Conservation (phyloP, 2,797 vertebrate genomes). For the Cuniculus paca region DNA sequence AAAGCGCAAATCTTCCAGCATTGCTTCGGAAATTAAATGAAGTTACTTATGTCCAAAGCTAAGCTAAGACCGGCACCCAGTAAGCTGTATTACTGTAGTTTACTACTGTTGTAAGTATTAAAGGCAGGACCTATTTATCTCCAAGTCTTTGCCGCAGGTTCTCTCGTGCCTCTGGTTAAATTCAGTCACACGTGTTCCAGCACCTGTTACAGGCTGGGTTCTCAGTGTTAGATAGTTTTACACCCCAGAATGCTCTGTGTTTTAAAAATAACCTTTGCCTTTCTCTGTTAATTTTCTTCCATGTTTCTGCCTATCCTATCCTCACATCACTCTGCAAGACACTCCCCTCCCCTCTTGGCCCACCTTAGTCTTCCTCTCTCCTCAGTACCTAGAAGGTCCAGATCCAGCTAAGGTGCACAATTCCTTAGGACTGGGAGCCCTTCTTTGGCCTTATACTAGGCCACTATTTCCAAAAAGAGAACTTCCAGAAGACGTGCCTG, state of each 20-base stretch:
- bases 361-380: background rate
- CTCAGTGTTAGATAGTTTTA: background rate
- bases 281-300: constrained; percentile 4
- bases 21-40: background rate
- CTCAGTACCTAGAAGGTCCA: background rate
- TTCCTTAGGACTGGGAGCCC: background rate
- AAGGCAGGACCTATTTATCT: constrained; percentile 2
- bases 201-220: background rate
- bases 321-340: background rate
- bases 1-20: background rate
- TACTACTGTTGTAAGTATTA: background rate
- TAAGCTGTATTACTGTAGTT: background rate
- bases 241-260: background rate
- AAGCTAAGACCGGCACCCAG: background rate
- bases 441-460: background rate
- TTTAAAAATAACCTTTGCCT: constrained; percentile 28
- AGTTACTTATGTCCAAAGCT: constrained; percentile 1
- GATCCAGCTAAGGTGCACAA: background rate
- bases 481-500: background rate
- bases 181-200: constrained; percentile 9
- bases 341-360: background rate
- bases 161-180: constrained; percentile 7
- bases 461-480: background rate
- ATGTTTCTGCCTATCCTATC: background rate
- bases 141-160: background rate